Evolutionary conservation across 2,888 invertebrate species (phyloP), one percentile per base, ranked within the genome.

Genomic region (Seira sanloemensis): DNA sequence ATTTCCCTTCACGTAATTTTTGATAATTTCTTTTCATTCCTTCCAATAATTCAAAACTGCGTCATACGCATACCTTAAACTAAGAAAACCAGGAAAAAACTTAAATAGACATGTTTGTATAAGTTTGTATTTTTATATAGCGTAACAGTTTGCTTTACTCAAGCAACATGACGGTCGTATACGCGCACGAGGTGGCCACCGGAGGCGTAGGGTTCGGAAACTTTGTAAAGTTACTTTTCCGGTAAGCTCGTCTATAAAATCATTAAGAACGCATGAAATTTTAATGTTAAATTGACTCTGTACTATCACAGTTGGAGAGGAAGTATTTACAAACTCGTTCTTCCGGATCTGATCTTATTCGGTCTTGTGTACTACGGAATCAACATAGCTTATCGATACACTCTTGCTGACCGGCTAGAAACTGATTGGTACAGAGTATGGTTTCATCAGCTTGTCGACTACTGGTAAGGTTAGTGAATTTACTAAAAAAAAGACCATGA

Each of bases 121-220:
- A n/a, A n/a, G n/a, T n/a, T n/a, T n/a, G n/a, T n/a, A n/a, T n/a
- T n/a, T n/a, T n/a, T n/a, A n/a, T n/a, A n/a, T n/a, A n/a, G n/a
- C n/a, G n/a, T n/a, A n/a, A n/a, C n/a, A n/a, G n/a, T n/a, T n/a
- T n/a, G n/a, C n/a, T n/a, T n/a, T n/a, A n/a, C 54, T 50, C 7
- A 23, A 79, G 18, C 90, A 50, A 18, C 2, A 97, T 97, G 96
- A 97, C 96, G 89, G 95, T 96, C 85, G 95, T 96, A 12, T 97
- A 97, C 90, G 96, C 96, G 75, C 95, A 94, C 73, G 95, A 96
- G 93, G 96, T 97, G 86, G 96, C 96, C 86, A 96, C 96, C 2
- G 83, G 86, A 87, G 96, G 96, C 90, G 93, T 94, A 75, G 96
- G 96, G 86, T 95, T 97, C 91, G 97, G 97, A 84, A 96, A 96